A percentile compares a stretch with the other conserved stretches of the same genome.
Evolutionary conservation across 1,140 invertebrate species (phyloP).

Genomic region (Sycophaga agraensis): DNA sequence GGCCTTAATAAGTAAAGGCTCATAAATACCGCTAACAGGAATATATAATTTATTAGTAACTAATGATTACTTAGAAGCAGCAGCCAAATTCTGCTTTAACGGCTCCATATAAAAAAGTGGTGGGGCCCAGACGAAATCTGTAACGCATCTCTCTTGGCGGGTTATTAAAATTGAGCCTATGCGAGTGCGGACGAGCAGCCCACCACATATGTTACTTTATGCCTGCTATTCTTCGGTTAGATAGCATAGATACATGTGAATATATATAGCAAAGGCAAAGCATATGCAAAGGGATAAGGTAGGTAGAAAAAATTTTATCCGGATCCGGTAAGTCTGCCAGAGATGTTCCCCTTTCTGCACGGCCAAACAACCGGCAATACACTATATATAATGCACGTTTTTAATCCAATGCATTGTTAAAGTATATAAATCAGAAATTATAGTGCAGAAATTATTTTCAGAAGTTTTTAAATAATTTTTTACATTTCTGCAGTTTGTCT

Average conservation of each 20-base stretch:
- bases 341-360: no score
- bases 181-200: constrained; percentile 33
- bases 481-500: no score
- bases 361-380: not conserved
- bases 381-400: no score
- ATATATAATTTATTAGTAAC: no score
- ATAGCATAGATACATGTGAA: constrained; percentile 30
- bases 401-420: no score
- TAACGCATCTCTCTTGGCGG: constrained; percentile 6
- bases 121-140: constrained; percentile 23
- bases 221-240: constrained; percentile 39
- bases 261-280: constrained; percentile 16
- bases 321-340: constrained; percentile 20
- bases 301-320: constrained; percentile 40
- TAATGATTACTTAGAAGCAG: no score
- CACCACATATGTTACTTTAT: constrained; percentile 45
- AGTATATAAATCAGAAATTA: no score
- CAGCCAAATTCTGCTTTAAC: not conserved
- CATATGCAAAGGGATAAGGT: constrained; percentile 47
- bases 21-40: no score
- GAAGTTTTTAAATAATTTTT: no score
- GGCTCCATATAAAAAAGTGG: not conserved
- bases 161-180: constrained; percentile 42
- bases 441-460: no score
- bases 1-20: no score